Conservation (phyloP, 1,140 invertebrate species). For the Adoxophyes honmai region DNA sequence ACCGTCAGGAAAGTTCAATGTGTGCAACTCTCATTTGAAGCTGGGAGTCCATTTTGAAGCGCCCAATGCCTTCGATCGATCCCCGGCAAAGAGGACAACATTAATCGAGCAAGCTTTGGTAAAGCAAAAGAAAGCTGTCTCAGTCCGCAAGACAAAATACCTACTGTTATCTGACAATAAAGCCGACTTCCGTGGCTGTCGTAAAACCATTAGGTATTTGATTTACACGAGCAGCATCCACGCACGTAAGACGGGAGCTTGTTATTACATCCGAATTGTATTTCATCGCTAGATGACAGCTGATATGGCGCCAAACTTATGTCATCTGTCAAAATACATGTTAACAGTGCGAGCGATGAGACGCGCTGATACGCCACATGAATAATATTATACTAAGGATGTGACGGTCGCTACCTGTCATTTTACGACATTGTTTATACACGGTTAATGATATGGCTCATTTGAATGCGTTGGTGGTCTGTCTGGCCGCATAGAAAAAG, state of each 20-base stretch:
- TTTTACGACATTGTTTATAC: conserved; percentile 68
- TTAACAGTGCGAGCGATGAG: conserved; percentile 59
- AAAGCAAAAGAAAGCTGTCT: too few relatives aligned
- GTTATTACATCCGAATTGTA: conserved; percentile 70
- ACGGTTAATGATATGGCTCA: conserved; percentile 62
- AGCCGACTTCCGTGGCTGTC: not conserved
- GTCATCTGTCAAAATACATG: conserved; percentile 76
- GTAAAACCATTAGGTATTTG: conserved; percentile 49
- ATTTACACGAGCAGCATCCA: conserved; percentile 52
- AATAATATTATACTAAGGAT: conserved; percentile 57
- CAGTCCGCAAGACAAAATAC: too few relatives aligned
- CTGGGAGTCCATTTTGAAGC: too few relatives aligned
- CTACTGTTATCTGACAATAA: too few relatives aligned
- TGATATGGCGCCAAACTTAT: conserved; percentile 69
- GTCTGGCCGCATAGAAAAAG: conserved; percentile 40
- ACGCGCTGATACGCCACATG: conserved; percentile 39
- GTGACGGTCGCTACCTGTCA: conserved; percentile 65
- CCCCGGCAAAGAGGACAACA: too few relatives aligned
- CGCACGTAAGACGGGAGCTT: conserved; percentile 71
- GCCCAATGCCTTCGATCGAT: too few relatives aligned
- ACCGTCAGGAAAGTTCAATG: too few relatives aligned
- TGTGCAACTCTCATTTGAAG: too few relatives aligned
- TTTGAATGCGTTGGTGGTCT: conserved; percentile 67
- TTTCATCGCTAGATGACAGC: conserved; percentile 59
- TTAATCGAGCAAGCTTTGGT: too few relatives aligned